These are phyloP conservation scores for Fulmarus glacialis DNA, from an alignment of 2,113 vertebrate genomes.

Conservation along the genomic window DNA sequence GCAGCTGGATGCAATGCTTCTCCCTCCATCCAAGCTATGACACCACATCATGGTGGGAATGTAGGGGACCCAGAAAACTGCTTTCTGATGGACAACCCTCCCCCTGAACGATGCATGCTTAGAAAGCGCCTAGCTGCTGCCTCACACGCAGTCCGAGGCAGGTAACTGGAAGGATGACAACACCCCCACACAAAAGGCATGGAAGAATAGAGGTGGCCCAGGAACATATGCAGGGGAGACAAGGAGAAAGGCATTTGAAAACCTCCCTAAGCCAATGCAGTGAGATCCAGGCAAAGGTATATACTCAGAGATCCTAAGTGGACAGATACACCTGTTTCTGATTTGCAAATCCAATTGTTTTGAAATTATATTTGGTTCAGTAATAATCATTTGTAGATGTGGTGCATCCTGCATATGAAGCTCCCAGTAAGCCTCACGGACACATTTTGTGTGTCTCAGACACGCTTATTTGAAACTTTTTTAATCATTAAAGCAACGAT, in stretches of 20 bases:
- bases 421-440: not conserved
- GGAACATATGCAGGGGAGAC: not conserved
- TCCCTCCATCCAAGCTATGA: not conserved
- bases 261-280: not conserved
- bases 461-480: not conserved
- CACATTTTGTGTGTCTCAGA: not conserved
- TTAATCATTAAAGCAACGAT: not conserved
- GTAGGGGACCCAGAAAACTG: fast-evolving
- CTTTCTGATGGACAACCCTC: not conserved
- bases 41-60: not conserved
- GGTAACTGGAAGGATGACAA: not conserved
- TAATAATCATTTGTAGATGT: not conserved
- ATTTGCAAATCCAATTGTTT: not conserved
- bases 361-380: not conserved
- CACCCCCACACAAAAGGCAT: not conserved
- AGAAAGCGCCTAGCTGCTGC: not conserved
- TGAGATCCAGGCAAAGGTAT: not conserved
- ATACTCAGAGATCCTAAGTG: not conserved
- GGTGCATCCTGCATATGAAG: not conserved
- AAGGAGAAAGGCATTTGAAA: not conserved
- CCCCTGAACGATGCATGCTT: fast-evolving
- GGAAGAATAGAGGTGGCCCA: not conserved
- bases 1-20: not conserved
- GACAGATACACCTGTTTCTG: not conserved
- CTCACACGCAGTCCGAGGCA: not conserved